Base-by-base conservation (phyloP, 2,797 vertebrate species). In the Mycteria americana region DNA sequence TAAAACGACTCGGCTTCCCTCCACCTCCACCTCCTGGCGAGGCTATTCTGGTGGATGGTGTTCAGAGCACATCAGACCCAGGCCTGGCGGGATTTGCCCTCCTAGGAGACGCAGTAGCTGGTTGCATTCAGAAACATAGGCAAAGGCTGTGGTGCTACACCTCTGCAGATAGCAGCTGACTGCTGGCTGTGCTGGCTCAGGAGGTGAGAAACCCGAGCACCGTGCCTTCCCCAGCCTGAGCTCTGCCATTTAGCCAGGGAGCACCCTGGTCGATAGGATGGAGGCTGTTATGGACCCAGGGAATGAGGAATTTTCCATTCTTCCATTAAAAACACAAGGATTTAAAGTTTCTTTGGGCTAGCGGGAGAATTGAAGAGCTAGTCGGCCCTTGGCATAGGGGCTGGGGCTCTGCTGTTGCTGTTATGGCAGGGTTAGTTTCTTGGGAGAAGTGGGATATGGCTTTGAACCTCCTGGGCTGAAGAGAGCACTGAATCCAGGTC, bases 201-300 rank as follows among this genome's bases (percentile, higher is more conserved):
- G 41, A 53, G 50, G 7, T 50, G 59, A 35, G 27, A 77, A 35
- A 35, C 48, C 5, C 12, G 76, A n/a, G 19, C 31, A 19, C 8
- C 0, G 1, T 39, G 60, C 18, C 45, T 33, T 37, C 13, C 12
- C 22, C 41, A 39, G n/a, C 24, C 46, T 31, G 41, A 54, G 28
- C 28, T 24, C 25, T 67, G 60, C 28, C 31, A 13, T 5, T 10
- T 1, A 30, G 5, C 39, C 23, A 11, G 23, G 43, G n/a, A 74
- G 21, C 10, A 8, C 30, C 24, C 12, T 23, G 7, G 2, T 8
- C 2, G 6, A 2, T 5, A 18, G 23, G 23, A 35, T 27, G 18
- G 22, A 69, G 24, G 15, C 22, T 75, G 8, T 24, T 35, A 60
- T 4, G 33, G 33, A 50, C 62, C 11, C 45, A 30, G 30, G 33